These are phyloP conservation scores for Pachypanchax playfairii DNA, from an alignment of 2,113 vertebrate genomes.

Conservation along the genomic window DNA sequence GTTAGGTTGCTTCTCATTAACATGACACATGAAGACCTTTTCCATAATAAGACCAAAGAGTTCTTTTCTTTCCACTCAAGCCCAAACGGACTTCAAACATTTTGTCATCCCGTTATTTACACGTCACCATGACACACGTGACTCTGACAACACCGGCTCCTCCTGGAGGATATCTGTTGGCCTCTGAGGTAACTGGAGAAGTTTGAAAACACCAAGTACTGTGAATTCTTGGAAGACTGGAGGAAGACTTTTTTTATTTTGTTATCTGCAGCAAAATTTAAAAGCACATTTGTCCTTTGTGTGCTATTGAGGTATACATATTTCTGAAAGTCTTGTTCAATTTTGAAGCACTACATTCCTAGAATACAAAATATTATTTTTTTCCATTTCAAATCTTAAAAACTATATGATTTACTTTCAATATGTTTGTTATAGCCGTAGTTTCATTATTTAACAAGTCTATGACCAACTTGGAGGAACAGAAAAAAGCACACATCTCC, in stretches of 20 bases:
- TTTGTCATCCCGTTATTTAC: constrained; percentile 6
- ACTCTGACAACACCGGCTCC: constrained; percentile 30
- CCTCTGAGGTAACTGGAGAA: constrained; percentile 15
- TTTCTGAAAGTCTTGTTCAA: too few species aligned
- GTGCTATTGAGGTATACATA: too few species aligned
- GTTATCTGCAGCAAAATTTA: constrained; percentile 6
- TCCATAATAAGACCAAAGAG: constrained; percentile 11
- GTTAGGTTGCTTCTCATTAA: constrained; percentile 4
- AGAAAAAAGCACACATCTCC: too few species aligned
- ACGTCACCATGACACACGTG: constrained; percentile 12
- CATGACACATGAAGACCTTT: constrained; percentile 30
- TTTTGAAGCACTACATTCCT: too few species aligned
- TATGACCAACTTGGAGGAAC: too few species aligned
- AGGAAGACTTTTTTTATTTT: constrained; percentile 23
- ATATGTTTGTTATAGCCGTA: too few species aligned
- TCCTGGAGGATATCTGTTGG: constrained; percentile 38
- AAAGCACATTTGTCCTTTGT: too few species aligned
- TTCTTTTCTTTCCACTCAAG: constrained; percentile 7
- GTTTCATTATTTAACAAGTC: too few species aligned
- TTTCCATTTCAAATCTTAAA: too few species aligned
- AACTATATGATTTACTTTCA: too few species aligned
- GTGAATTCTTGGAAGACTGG: constrained; percentile 32
- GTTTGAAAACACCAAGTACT: constrained; percentile 18
- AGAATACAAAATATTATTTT: too few species aligned
- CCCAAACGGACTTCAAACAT: constrained; percentile 10